Evolutionary conservation across 2,113 vertebrate genomes (phyloP).

Genomic region (Xerus inauris): DNA sequence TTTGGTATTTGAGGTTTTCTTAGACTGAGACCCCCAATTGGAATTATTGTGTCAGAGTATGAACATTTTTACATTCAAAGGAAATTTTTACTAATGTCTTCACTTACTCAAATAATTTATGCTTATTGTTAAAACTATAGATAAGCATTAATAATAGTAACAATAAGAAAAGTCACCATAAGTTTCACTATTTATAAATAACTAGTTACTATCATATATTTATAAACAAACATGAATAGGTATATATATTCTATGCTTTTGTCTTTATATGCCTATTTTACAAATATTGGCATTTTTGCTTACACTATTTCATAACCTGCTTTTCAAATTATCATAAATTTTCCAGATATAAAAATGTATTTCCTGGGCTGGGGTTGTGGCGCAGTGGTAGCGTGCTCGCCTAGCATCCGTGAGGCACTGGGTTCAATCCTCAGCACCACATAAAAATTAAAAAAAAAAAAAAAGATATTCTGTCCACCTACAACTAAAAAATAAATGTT

Average conservation of each 20-base stretch:
- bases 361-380: no score
- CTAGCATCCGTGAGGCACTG: no score
- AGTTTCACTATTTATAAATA: neutral
- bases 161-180: neutral
- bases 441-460: no score
- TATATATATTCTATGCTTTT: neutral
- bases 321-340: conserved; percentile 18
- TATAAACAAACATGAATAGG: no score
- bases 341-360: neutral
- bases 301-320: neutral
- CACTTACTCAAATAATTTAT: conserved; percentile 18
- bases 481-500: no score
- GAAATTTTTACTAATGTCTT: conserved; percentile 17
- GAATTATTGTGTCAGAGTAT: neutral
- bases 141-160: neutral
- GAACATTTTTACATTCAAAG: neutral
- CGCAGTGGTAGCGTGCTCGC: no score
- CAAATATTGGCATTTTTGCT: conserved; percentile 5
- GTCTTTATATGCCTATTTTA: neutral
- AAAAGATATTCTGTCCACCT: no score
- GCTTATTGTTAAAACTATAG: neutral
- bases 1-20: neutral
- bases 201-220: neutral
- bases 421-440: no score
- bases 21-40: neutral